A percentile compares a stretch with the other conserved stretches of the same genome.
phyloP scores from a whole-genome alignment of 1,140 invertebrate species.

The Caerostris darwini region DNA sequence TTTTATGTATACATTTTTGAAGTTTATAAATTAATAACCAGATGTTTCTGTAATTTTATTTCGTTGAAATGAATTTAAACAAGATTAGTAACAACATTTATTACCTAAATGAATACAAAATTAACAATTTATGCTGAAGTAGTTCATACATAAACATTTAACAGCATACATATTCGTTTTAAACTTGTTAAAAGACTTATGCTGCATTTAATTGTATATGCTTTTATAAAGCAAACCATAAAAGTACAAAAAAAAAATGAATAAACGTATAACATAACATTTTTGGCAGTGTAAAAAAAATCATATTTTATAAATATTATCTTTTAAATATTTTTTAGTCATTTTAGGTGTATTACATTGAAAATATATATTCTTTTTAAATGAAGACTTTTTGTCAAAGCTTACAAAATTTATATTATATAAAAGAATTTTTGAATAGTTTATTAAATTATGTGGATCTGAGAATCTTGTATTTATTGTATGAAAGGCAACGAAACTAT shows the following conservation, averaged over 20 bases:
- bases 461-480: not conserved
- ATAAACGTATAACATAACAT: not conserved
- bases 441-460: not conserved
- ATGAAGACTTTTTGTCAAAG: not conserved
- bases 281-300: conserved; percentile 12
- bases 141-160: not conserved
- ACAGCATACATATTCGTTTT: not conserved
- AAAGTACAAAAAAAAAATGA: conserved; percentile 10
- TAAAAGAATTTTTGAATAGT: not conserved
- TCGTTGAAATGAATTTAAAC: not conserved
- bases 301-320: not conserved
- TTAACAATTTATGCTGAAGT: not conserved
- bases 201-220: not conserved
- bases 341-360: not conserved
- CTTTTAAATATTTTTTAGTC: not conserved
- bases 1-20: too few relatives aligned
- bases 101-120: conserved; percentile 4
- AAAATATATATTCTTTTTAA: not conserved
- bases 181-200: not conserved
- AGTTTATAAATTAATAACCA: too few relatives aligned
- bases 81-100: conserved; percentile 1
- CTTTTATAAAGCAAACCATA: not conserved
- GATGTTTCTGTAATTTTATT: not conserved
- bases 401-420: not conserved
- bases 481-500: not conserved